Evolutionary conservation across 2,113 vertebrate genomes (phyloP).

Genomic region (Nothobranchius kuhntae): DNA sequence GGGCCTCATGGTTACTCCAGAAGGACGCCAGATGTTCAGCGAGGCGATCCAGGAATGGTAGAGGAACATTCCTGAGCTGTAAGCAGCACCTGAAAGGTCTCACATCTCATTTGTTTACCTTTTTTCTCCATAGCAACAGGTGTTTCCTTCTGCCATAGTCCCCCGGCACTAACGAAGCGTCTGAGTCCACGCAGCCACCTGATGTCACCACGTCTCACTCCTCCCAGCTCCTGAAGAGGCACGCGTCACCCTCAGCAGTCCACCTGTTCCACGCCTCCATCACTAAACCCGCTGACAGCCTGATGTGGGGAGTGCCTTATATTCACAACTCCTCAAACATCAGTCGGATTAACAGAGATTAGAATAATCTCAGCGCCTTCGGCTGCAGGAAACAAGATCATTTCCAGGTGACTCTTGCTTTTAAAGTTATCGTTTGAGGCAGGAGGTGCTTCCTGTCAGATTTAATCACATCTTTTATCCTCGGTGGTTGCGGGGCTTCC

Average conservation of each 20-base stretch:
- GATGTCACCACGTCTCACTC: neutral
- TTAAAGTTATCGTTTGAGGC: neutral
- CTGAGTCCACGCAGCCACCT: constrained; percentile 6
- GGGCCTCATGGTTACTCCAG: constrained; percentile 14
- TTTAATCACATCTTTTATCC: neutral
- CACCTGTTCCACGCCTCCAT: no score
- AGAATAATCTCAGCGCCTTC: no score
- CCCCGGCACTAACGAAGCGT: constrained; percentile 18
- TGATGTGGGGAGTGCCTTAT: no score
- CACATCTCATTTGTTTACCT: no score
- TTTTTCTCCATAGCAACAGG: neutral
- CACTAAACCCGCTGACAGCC: no score
- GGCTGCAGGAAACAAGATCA: no score
- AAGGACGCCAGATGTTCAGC: constrained; percentile 8
- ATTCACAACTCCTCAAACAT: no score
- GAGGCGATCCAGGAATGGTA: constrained; percentile 25
- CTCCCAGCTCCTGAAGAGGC: neutral
- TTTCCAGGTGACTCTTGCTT: no score
- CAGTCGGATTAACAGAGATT: no score
- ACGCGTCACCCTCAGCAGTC: neutral
- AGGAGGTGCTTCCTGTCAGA: neutral
- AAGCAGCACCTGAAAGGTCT: neutral
- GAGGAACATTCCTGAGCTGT: neutral
- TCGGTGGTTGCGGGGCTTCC: no score
- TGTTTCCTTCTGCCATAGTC: constrained; percentile 48